Conservation (phyloP, 2,888 invertebrate genomes). For the Leucoptera coffeella region DNA sequence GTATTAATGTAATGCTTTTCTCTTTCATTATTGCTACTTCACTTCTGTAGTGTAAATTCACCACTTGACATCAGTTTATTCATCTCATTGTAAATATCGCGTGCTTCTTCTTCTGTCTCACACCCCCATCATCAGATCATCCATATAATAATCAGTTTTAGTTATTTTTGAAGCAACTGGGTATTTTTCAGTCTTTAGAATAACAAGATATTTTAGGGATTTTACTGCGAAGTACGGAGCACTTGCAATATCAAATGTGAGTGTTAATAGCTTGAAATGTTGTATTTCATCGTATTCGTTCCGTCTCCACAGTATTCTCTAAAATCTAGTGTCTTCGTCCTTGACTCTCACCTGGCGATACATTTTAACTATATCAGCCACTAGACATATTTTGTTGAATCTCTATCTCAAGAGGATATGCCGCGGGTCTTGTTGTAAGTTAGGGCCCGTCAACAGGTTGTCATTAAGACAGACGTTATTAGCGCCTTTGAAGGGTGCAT, state of each 20-base stretch:
- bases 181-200: conserved; percentile 6
- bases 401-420: conserved; percentile 9
- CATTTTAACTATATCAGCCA: conserved; percentile 11
- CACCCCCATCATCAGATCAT: conserved; percentile 3
- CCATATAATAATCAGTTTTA: conserved; percentile 1
- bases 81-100: conserved; percentile 1
- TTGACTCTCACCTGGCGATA: conserved; percentile 8
- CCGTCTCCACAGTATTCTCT: conserved; percentile 8
- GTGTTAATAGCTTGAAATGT: conserved; percentile 6
- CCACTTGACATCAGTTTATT: conserved; percentile 1
- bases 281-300: conserved; percentile 3
- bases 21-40: conserved; percentile 1
- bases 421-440: conserved; percentile 7
- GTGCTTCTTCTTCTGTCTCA: conserved; percentile 1
- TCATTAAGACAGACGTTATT: conserved; percentile 5
- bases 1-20: background rate
- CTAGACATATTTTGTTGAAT: conserved; percentile 7
- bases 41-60: conserved; percentile 3
- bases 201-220: conserved; percentile 6
- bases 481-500: conserved; percentile 5
- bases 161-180: conserved; percentile 6
- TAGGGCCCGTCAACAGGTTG: conserved; percentile 3
- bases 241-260: conserved; percentile 8
- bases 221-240: conserved; percentile 9
- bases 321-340: conserved; percentile 7